Base-by-base conservation (phyloP, 2,113 vertebrate species). In the Sakesphorus luctuosus region DNA sequence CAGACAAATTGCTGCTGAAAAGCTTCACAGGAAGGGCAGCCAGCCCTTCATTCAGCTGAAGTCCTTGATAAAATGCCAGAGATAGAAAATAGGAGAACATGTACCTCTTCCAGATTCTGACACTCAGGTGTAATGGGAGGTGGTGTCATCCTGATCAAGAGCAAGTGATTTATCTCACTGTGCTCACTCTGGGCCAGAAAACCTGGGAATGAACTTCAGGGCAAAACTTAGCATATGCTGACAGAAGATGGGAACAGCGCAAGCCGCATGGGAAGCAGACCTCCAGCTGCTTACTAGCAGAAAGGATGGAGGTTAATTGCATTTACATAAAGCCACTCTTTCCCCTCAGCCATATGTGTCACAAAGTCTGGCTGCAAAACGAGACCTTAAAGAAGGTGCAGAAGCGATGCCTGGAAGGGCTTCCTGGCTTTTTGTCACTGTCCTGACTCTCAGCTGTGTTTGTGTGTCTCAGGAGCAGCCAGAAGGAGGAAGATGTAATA, bases 41-140 rank as follows among this genome's bases (percentile, higher is more conserved):
- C 20, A 68, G 63, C 35, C 20, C 13, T 21, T 87, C 40, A 40
- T 16, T 52, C 18, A 75, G 44, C 44, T 84, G 58, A 89, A 6
- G 6, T 38, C 31, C 0, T 0, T 55, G 80, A 59, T 18, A 46
- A 0, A 73, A 74, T n/a, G 31, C 33, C 82, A 85, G 24, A 36
- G 50, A 76, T 21, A 53, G 8, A 80, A 18, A 83, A 61, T 4
- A 3, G 29, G 25, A 90, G 18, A 55, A 36, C 3, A 18, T 2
- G 2, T 29, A 78, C 18, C 25, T 77, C 29, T 49, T 79, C 59
- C 29, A 43, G n/a, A 52, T 24, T 78, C 17, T 8, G 29, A 40
- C 13, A 55, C 13, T 80, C 18, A 73, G 53, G 23, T 84, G 50
- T 44, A 76, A 58, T 8, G 4, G 59, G 28, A 79, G 43, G 16